Base-by-base conservation (phyloP, 2,113 vertebrate genomes). In the Porphyrio hochstetteri region DNA sequence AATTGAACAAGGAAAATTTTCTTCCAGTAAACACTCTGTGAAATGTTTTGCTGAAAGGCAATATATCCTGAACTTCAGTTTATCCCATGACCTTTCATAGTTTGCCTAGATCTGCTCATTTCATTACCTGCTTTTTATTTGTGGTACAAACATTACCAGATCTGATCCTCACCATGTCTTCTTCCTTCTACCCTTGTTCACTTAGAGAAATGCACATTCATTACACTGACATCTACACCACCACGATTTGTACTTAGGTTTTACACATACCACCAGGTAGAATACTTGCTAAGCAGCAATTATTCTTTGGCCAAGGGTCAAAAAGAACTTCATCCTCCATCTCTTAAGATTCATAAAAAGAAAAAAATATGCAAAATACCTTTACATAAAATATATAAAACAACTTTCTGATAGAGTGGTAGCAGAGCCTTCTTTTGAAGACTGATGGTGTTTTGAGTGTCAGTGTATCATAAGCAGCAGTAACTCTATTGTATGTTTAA, bases 1-100 rank as follows among this genome's bases (percentile, higher is more conserved):
- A 76, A 88, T 2, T 27, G 18, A 90, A 65, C 36, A 79, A 44
- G 11, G 55, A 48, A 53, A 25, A 13, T 77, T 80, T 80, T 77
- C 61, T 75, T 71, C 33, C 29, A 33, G 52, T 78, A 67, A 94
- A 80, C 29, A 25, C 42, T 11, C 53, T 28, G 21, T n/a, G 44
- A 85, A 93, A 77, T 42, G 40, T 88, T 88, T 86, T 86, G 82
- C 79, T 90, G 82, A 74, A 81, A 77, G 76, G 82, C 64, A 94
- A 25, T 35, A n/a, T 28, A 68, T 77, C 55, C 79, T 70, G 65
- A 92, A 81, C 65, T 60, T 40, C 31, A 69, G 68, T 90, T 95
- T 84, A 83, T 75, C 74, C 60, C 1, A 2, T 93, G 91, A 96
- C 80, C 77, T 95, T 94, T 95, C 18, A 15, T 6, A 52, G 23